Base-by-base conservation (phyloP, 2,797 vertebrate genomes). In the Aulostomus chinensis region DNA sequence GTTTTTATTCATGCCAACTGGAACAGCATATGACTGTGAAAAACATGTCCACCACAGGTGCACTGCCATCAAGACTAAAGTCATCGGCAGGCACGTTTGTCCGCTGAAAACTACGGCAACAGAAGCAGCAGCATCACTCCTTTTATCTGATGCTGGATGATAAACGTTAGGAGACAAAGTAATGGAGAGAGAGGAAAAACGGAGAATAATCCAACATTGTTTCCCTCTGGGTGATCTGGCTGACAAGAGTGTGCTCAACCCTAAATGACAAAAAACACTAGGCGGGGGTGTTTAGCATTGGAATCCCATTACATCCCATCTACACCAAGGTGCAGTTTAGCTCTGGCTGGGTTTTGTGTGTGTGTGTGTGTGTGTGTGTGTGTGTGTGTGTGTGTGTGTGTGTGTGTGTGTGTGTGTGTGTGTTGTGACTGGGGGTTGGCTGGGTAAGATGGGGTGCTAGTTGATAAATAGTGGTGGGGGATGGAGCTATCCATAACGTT, bases 401-500 rank as follows among this genome's bases (percentile, higher is more conserved):
- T 65, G 10, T 58, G 47, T 28, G 37, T 69, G 10, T 58, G 47
- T 28, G 37, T 69, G 46, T 73, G 68, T 68, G 63, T 51, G 77
- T 57, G 72, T 65, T 53, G 60, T 53, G 52, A 35, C 56, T 68
- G 63, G 65, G 72, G 76, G 69, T 51, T 58, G 71, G 47, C 22
- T 51, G 68, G 62, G 58, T 57, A 64, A 60, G 58, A 80, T 30
- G 72, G 60, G 77, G 80, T 66, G 75, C 68, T 21, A 55, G 65
- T 73, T 89, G 89, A 89, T 89, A 78, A 88, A 91, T 91, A 81
- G 85, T 52, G 40, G 42, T 58, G 73, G 73, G 77, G 84, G 83
- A 86, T 82, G 78, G 80, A 86, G 80, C 84, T 56, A 78, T 89
- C 87, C 86, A 87, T 89, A 90, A 90, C 77, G 76, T 83, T 91